Evolutionary conservation across 2,113 vertebrate genomes (phyloP), one percentile per base, ranked within the genome.

Genomic region (Tonatia bakeri): DNA sequence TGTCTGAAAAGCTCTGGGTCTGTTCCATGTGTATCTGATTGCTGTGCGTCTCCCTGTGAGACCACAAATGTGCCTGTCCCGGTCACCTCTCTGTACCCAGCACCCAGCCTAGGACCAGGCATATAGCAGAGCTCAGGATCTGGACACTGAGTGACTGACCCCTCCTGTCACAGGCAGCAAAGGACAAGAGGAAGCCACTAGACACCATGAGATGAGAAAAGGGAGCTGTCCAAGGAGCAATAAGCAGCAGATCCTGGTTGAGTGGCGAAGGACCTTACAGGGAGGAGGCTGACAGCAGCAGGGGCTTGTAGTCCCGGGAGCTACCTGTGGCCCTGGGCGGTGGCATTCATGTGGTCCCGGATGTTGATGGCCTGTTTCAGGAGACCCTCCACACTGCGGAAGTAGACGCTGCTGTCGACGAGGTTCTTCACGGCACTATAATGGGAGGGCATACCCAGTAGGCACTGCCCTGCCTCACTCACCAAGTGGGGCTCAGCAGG

Each of bases 391-490:
- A 99, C 99, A 94, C 99, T 99, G 98, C 99, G 99, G 98, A 99
- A 99, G 97, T 99, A 99, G 67, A 99, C 80, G 0, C 98, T 98
- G 98, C 99, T 99, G 98, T 99, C 99, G 0, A 99, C 98, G 98
- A 99, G 99, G 98, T 98, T 99, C 98, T 99, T 99, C 96, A 99
- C 99, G 0, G 99, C 99, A 6, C 99, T 99, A 97, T 0, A 96
- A 96, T 4, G 7, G 67, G 47, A 75, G 14, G 65, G 67, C 1
- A 7, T 6, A 0, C 1, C 13, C 14, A 13, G 8, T 82, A 33
- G 67, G 75, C 31, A 1, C 56, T 50, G 26, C 14, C 26, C 26
- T 24, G 19, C 65, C 31, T 33, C 20, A 28, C 33, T 40, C 64
- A 59, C 36, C n/a, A 9, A 38, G 13, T 38, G 10, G 47, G 59